phyloP scores from a whole-genome alignment of 2,888 invertebrate genomes.

The Euplagia quadripunctaria region DNA sequence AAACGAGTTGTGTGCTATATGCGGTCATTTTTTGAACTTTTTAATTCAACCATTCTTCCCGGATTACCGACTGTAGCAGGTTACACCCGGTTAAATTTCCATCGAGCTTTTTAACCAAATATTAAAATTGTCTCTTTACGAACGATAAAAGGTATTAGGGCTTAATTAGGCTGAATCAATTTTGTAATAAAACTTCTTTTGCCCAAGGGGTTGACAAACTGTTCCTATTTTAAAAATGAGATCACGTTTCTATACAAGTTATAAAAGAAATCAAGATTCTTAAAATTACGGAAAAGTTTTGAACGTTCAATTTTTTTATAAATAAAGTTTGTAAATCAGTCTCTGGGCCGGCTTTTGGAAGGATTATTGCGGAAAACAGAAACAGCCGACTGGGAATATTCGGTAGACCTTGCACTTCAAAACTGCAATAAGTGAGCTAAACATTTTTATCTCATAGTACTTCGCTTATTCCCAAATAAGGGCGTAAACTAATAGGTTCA shows the following conservation, averaged over 20 bases:
- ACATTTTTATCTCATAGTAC: too few species aligned
- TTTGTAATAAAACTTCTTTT: conserved; percentile 26
- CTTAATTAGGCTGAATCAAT: conserved; percentile 56
- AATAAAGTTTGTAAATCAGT: not conserved
- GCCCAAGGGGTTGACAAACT: conserved; percentile 11
- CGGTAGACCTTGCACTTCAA: not conserved
- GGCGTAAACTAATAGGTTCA: not conserved
- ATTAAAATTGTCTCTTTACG: conserved; percentile 56
- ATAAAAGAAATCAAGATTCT: not conserved
- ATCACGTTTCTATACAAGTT: not conserved
- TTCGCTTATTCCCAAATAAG: too few species aligned
- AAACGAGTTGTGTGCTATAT: conserved; percentile 50
- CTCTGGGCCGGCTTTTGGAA: not conserved
- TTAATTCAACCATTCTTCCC: conserved; percentile 58
- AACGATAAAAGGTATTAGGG: conserved; percentile 45
- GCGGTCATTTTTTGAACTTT: conserved; percentile 66
- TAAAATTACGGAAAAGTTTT: not conserved
- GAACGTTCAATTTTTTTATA: not conserved
- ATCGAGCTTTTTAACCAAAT: conserved; percentile 54
- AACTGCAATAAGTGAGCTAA: not conserved
- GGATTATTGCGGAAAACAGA: not conserved
- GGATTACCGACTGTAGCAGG: conserved; percentile 61
- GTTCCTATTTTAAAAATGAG: conserved; percentile 15
- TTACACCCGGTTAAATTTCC: conserved; percentile 46
- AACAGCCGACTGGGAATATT: not conserved